Evolutionary conservation across 2,888 invertebrate species (phyloP).

Genomic region (Blomia tropicalis): DNA sequence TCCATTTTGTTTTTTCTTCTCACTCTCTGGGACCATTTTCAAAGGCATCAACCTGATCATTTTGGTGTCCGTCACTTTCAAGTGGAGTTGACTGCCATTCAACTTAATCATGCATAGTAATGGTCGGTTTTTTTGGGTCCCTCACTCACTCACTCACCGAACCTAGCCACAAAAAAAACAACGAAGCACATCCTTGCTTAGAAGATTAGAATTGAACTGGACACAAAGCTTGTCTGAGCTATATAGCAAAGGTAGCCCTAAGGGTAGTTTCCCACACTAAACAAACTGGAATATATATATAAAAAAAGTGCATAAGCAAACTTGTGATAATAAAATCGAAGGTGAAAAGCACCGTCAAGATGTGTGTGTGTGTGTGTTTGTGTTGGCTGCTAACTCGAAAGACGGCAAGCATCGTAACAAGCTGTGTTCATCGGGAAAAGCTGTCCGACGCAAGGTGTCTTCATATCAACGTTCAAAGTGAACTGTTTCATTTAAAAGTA

Average conservation of each 20-base stretch:
- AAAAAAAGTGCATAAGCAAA: background rate
- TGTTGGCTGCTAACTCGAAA: background rate
- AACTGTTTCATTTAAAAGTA: constrained; percentile 7
- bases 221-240: too few species aligned
- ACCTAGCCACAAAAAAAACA: too few species aligned
- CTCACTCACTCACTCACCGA: too few species aligned
- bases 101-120: too few species aligned
- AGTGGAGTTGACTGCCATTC: too few species aligned
- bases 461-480: background rate
- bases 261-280: constrained; percentile 19
- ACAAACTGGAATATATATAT: background rate
- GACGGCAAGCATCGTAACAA: background rate
- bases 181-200: too few species aligned
- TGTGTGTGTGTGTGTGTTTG: constrained; percentile 8
- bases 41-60: too few species aligned
- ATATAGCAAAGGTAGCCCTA: constrained; percentile 10
- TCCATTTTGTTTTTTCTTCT: too few species aligned
- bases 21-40: too few species aligned
- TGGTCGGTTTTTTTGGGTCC: too few species aligned
- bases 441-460: constrained; percentile 4
- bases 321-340: constrained; percentile 13
- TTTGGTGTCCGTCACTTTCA: too few species aligned
- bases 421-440: background rate
- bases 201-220: too few species aligned
- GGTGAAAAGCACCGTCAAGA: constrained; percentile 11